Percentiles rank a stretch among this genome's conserved stretches.
Conservation (phyloP, 2,113 vertebrate genomes). For the Egretta garzetta region DNA sequence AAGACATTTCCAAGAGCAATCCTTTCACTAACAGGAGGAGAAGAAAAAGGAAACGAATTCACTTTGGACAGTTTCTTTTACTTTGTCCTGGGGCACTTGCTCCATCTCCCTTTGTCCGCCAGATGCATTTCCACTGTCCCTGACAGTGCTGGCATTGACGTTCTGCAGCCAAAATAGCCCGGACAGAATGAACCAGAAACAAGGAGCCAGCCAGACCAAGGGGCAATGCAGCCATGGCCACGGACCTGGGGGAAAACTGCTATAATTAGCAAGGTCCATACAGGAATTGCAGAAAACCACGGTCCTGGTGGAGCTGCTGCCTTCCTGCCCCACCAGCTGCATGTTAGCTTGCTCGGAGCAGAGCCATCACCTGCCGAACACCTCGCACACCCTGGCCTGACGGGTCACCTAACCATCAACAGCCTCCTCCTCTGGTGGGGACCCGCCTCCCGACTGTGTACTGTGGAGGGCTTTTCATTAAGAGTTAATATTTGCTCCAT, state of each 20-base stretch:
- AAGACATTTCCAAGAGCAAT: neutral
- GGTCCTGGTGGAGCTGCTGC: neutral
- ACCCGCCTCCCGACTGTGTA: neutral
- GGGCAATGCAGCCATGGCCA: neutral
- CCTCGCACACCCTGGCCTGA: neutral
- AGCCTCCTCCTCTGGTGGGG: neutral
- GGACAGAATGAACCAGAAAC: neutral
- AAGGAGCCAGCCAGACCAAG: neutral
- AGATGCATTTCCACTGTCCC: neutral
- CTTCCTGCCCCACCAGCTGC: neutral
- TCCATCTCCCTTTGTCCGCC: constrained; percentile 21
- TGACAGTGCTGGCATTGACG: constrained; percentile 10
- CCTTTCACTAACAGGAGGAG: neutral
- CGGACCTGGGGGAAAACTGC: neutral
- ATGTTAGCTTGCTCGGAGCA: accelerated
- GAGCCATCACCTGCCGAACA: neutral
- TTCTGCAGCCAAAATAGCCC: neutral
- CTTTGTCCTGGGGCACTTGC: neutral
- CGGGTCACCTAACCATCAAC: neutral
- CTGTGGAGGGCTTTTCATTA: neutral
- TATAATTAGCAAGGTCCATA: accelerated
- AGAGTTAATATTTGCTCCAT: neutral
- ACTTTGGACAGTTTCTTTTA: neutral
- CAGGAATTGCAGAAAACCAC: neutral
- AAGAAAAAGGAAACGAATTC: constrained; percentile 25